Percentiles rank a stretch among this genome's conserved stretches.
Evolutionary conservation across 2,113 vertebrate species (phyloP).

Genomic region (Brienomyrus brachyistius): DNA sequence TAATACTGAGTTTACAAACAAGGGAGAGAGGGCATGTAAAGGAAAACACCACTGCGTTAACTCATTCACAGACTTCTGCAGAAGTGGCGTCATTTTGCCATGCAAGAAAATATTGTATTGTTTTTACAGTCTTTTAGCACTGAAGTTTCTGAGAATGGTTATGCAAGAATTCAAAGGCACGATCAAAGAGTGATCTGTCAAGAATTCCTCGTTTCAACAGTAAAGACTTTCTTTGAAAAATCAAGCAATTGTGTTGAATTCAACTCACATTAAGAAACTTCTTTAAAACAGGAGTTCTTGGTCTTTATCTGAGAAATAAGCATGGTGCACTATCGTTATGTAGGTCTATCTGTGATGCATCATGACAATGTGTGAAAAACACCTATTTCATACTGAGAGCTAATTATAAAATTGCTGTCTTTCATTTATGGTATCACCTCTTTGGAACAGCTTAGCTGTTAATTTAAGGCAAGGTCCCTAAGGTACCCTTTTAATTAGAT

Average conservation of each 20-base stretch:
- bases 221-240: not conserved
- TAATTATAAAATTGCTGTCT: not conserved
- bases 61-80: not conserved
- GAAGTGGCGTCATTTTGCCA: not conserved
- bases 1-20: not conserved
- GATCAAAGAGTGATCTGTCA: constrained; percentile 10
- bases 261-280: not conserved
- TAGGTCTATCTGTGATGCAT: not conserved
- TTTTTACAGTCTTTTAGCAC: not conserved
- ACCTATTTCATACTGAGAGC: not conserved
- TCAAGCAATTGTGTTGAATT: not conserved
- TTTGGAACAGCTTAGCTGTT: not conserved
- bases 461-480: not conserved
- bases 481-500: constrained; percentile 4
- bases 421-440: not conserved
- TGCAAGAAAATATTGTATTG: not conserved
- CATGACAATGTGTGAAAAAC: not conserved
- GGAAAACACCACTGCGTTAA: not conserved
- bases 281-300: not conserved
- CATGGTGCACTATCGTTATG: too few relatives aligned
- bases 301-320: not conserved
- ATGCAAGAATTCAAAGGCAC: not conserved
- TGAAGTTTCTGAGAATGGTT: not conserved
- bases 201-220: not conserved
- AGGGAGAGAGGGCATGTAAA: not conserved